Evolutionary conservation across 2,888 invertebrate genomes (phyloP), one percentile per base, ranked within the genome.

Genomic region (Eilema griseolum): DNA sequence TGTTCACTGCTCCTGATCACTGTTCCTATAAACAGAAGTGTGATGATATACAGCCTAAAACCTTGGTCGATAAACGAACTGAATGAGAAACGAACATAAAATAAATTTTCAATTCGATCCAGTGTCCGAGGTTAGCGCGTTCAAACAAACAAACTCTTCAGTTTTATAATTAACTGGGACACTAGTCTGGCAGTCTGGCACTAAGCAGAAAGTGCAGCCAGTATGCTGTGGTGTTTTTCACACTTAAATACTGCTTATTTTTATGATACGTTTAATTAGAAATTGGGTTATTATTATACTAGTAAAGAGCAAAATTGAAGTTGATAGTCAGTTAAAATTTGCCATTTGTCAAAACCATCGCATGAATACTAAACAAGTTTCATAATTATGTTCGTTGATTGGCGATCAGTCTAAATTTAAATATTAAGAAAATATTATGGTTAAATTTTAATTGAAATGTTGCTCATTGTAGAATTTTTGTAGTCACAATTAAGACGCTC

Each of bases 101-200:
- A n/a, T n/a, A n/a, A n/a, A n/a, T n/a, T n/a, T n/a, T n/a, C n/a
- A n/a, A n/a, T n/a, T n/a, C n/a, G n/a, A n/a, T n/a, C n/a, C n/a
- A n/a, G n/a, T n/a, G n/a, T n/a, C n/a, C n/a, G n/a, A n/a, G n/a
- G n/a, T n/a, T n/a, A n/a, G n/a, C n/a, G n/a, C n/a, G n/a, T n/a
- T n/a, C n/a, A n/a, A n/a, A n/a, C n/a, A n/a, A n/a, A n/a, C n/a
- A n/a, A n/a, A n/a, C n/a, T n/a, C n/a, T n/a, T n/a, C n/a, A n/a
- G 86, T 80, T 84, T 86, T 92, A 92, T 91, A 90, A 86, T 84
- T 91, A 84, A 83, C 78, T 82, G 82, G 81, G 83, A 85, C 85
- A 84, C 77, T 78, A 82, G 80, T 85, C 86, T 88, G 88, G 90
- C 90, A 82, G 80, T 85, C 86, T 88, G 88, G 90, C 90, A 89